Percentiles rank a stretch among this genome's conserved stretches.
phyloP scores from a whole-genome alignment of 2,113 vertebrate species.

The Tachycineta bicolor region DNA sequence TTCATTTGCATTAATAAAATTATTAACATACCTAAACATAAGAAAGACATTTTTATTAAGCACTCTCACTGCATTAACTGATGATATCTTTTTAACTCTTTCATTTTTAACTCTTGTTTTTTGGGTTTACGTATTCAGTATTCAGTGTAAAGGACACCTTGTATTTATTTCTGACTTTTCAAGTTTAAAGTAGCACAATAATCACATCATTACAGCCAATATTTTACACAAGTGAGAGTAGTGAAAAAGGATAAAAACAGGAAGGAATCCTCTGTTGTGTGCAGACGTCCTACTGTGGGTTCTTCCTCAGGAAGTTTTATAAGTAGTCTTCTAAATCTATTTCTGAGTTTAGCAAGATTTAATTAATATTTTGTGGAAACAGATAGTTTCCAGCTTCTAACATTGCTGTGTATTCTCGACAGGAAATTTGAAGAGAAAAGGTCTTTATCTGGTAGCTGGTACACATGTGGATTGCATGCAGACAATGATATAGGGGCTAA shows the following conservation, averaged over 20 bases:
- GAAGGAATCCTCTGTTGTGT: neutral
- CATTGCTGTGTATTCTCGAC: neutral
- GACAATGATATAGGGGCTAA: neutral
- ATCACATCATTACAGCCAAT: neutral
- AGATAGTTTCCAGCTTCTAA: neutral
- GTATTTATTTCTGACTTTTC: neutral
- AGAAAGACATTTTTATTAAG: neutral
- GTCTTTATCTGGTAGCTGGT: neutral
- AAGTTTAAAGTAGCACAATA: neutral
- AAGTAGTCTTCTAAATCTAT: neutral
- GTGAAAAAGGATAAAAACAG: neutral
- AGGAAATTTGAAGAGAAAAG: neutral
- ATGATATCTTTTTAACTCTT: neutral
- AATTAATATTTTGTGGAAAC: neutral
- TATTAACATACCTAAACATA: neutral
- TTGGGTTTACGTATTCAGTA: neutral
- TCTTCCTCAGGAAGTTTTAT: neutral
- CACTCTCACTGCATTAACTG: neutral
- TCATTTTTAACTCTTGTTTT: neutral
- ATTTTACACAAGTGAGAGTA: neutral
- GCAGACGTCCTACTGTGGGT: neutral
- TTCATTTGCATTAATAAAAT: neutral
- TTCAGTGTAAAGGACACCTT: neutral
- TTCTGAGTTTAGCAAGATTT: neutral
- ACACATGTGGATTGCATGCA: too few relatives aligned